A percentile compares a stretch with the other conserved stretches of the same genome.
These are phyloP conservation scores for Drosophila recens DNA, from an alignment of 2,888 invertebrate genomes.

Conservation along the genomic window DNA sequence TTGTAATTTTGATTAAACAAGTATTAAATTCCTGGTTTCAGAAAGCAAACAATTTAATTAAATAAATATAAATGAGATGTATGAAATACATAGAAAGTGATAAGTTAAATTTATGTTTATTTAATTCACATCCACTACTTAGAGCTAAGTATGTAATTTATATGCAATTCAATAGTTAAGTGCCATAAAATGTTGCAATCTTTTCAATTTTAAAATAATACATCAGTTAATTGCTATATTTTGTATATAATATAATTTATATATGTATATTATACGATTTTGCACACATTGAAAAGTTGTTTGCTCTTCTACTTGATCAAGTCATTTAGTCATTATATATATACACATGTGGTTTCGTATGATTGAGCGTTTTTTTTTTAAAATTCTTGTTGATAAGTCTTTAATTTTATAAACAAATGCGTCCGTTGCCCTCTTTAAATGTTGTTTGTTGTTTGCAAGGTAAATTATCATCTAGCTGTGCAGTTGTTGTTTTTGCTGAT, in stretches of 20 bases:
- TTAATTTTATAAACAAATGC: constrained; percentile 81
- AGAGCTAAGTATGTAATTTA: constrained; percentile 72
- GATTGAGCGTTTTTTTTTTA: constrained; percentile 75
- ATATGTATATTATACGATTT: constrained; percentile 54
- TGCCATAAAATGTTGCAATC: constrained; percentile 78
- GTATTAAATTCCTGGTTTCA: too few relatives aligned
- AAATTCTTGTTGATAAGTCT: constrained; percentile 79
- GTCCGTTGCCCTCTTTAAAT: constrained; percentile 62
- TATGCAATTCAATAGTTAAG: constrained; percentile 78
- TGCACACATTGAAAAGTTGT: constrained; percentile 63
- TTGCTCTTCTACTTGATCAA: constrained; percentile 60
- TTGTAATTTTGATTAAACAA: not conserved
- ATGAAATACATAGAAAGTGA: not conserved
- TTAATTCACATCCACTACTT: constrained; percentile 82
- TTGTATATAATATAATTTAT: constrained; percentile 27
- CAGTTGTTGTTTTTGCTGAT: constrained; percentile 40
- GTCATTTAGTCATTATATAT: constrained; percentile 56
- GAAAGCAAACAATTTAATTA: not conserved
- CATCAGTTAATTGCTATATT: constrained; percentile 73
- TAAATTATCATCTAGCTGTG: constrained; percentile 56
- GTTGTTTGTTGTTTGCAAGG: constrained; percentile 51
- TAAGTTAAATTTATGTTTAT: constrained; percentile 68
- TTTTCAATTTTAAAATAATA: constrained; percentile 75
- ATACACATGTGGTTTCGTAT: constrained; percentile 72
- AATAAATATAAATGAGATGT: not conserved